Percentiles rank a stretch among this genome's conserved stretches.
phyloP scores from a whole-genome alignment of 2,888 invertebrate species.

The Gymnosoma rotundatum region DNA sequence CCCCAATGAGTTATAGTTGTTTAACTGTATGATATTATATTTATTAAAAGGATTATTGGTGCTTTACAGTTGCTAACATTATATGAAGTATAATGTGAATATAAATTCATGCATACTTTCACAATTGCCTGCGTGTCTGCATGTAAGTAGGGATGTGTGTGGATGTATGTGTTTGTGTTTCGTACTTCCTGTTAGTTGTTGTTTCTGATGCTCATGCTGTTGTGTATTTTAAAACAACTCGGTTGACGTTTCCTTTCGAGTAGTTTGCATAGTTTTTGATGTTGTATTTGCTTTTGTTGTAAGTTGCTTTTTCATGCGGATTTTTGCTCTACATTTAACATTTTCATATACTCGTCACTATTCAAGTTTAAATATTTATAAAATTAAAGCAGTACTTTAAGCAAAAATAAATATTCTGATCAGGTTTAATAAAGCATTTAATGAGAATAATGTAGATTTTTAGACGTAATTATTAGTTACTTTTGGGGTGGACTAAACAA shows the following conservation, averaged over 20 bases:
- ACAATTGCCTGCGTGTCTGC: not conserved
- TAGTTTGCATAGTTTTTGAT: constrained; percentile 57
- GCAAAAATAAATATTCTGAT: too few species aligned
- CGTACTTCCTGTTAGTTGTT: constrained; percentile 76
- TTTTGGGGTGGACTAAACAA: too few species aligned
- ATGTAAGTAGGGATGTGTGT: too few species aligned
- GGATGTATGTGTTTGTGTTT: constrained; percentile 1
- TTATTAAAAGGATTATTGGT: constrained; percentile 81
- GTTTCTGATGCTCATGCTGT: constrained; percentile 60
- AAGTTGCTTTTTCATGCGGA: constrained; percentile 44
- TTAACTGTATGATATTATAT: constrained; percentile 79
- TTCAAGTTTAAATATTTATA: not conserved
- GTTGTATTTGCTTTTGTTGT: constrained; percentile 15
- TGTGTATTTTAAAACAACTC: constrained; percentile 64
- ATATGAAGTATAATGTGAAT: not conserved
- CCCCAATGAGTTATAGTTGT: constrained; percentile 35
- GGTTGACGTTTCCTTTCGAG: constrained; percentile 61
- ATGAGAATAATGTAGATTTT: too few species aligned
- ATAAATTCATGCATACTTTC: not conserved
- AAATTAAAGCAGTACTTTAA: not conserved
- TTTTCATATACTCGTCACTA: not conserved
- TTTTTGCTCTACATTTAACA: constrained; percentile 7
- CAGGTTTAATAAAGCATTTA: too few species aligned
- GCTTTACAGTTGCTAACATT: constrained; percentile 74
- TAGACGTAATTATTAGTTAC: too few species aligned